Evolutionary conservation across 2,888 invertebrate species (phyloP), one percentile per base, ranked within the genome.

Genomic region (Scotopteryx bipunctaria): DNA sequence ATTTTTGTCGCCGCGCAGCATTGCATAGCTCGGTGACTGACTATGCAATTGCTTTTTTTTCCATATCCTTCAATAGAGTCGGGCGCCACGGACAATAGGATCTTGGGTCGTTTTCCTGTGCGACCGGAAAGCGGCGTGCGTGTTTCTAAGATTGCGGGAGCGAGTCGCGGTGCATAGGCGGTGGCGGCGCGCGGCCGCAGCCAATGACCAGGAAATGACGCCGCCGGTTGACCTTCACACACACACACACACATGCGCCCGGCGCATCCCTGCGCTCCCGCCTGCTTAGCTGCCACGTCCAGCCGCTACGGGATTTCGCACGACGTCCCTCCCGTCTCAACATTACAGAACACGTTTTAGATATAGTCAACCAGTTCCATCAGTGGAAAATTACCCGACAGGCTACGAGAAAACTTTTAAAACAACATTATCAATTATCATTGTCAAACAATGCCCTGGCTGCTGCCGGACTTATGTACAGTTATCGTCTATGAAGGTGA

Each of bases 171-270:
- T 55, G 57, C 59, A 61, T 53, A 57, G 65, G 52, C 58, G 66
- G 52, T 47, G 68, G 62, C 60, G 66, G 65, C 55, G 67, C 68
- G 63, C 71, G 64, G 73, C 77, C 76, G 77, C 85, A 82, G 86
- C 74, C 88, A 87, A 85, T 88, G 88, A 88, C 88, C 88, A 89
- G 88, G 88, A 89, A 88, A 88, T 87, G 87, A 86, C 86, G 88
- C 87, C 86, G 87, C 83, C 87, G 73, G 76, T 69, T 88, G 88
- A 87, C 88, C 88, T 89, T 89, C 88, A 66, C 61, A 71, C 65
- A 69, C 64, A 64, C 61, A 65, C 74, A 53, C 69, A 64, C 73
- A 68, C 68, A 65, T 66, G 45, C 64, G 56, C 60, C 37, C 56
- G 55, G 66, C 68, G 68, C 74, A 70, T 64, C 73, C 73, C 73